These are phyloP conservation scores for Baryphthengus martii DNA, from an alignment of 2,113 vertebrate genomes.

Conservation along the genomic window DNA sequence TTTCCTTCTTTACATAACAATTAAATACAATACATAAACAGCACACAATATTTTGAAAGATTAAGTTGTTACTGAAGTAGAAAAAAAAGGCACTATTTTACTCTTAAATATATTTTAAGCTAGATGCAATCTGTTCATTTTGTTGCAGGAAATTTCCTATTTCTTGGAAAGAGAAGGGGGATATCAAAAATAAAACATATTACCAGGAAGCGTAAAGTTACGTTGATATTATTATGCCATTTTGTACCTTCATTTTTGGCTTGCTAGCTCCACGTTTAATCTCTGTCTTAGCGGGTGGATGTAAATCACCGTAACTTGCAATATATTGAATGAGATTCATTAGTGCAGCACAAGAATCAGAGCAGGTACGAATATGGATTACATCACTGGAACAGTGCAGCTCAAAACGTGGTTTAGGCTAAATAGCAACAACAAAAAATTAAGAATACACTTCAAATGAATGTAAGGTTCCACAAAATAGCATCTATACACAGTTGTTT, in stretches of 20 bases:
- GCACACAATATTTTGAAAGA: neutral
- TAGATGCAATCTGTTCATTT: neutral
- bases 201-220: neutral
- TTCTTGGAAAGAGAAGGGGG: neutral
- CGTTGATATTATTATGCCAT: neutral
- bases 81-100: neutral
- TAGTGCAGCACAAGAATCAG: slow-evolving; percentile 92
- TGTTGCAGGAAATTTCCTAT: neutral
- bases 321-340: slow-evolving; percentile 99
- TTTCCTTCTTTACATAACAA: neutral
- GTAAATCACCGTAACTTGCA: slow-evolving; percentile 92
- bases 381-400: slow-evolving; percentile 94
- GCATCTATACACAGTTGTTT: neutral
- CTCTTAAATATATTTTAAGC: neutral
- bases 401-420: slow-evolving; percentile 91
- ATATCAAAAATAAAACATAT: neutral
- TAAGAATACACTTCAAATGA: neutral
- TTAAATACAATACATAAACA: neutral
- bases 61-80: neutral
- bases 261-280: slow-evolving; percentile 71
- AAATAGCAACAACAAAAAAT: neutral
- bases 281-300: slow-evolving; percentile 78
- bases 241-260: slow-evolving; percentile 82
- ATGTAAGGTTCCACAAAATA: neutral
- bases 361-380: slow-evolving; percentile 94